Evolutionary conservation across 2,113 vertebrate genomes (phyloP), one percentile per base, ranked within the genome.

Genomic region (Oriolus oriolus): DNA sequence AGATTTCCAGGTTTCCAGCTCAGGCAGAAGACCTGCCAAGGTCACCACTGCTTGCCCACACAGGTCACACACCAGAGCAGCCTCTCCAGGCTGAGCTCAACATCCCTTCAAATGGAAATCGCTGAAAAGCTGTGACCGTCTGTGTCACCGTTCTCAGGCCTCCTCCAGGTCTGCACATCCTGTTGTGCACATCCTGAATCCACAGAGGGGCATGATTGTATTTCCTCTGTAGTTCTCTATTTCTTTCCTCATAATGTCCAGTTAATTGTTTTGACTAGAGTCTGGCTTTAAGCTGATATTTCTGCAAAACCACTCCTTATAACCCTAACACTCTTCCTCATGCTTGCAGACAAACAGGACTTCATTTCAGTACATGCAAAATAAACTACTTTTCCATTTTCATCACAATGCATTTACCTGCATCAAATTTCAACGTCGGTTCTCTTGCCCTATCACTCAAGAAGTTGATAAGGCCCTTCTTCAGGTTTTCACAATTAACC

Each of bases 381-480:
- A 70, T 47, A 4, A 41, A 23, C 18, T 15, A 14, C 17, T 84
- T 71, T 87, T 60, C 33, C 15, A 60, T 64, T 78, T 92, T 49
- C 27, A 47, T 56, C 22, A 11, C 16, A 9, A 13, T 28, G 14
- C 20, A 9, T 54, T 89, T 42, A n/a, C 37, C 24, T 26, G n/a
- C 54, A 27, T 0, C 57, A 56, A 57, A 42, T 75, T 61, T 78
- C 56, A 54, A 28, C 0, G 1, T 4, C 3, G 1, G 3, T 75
- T 91, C 79, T 81, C 45, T 84, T 61, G 6, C 20, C 31, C 5
- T 56, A 1, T 56, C 44, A 18, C 30, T 75, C 39, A 14, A 50
- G 7, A 20, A 35, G 5, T 5, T 39, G 50, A 13, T 50, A 87
- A 77, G 8, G 11, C 13, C 11, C 45, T 64, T 59, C 9, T 23